Evolutionary conservation across 2,888 invertebrate species (phyloP).

Genomic region (Diarsia dahlii): DNA sequence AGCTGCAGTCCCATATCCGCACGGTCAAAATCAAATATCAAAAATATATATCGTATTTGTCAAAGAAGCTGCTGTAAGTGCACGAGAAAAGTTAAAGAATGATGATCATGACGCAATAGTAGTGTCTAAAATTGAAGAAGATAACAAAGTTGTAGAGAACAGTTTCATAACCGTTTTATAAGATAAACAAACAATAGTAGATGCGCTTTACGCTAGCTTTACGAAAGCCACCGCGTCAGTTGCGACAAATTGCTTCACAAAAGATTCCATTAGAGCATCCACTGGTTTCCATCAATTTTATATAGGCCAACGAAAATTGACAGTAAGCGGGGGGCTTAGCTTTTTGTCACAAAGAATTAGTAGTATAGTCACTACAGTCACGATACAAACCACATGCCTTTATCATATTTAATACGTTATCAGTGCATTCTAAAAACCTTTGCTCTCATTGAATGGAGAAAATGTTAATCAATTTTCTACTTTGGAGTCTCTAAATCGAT

Average conservation of each 20-base stretch:
- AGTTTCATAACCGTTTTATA: conserved; percentile 36
- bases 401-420: conserved; percentile 47
- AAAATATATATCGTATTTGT: neutral
- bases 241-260: conserved; percentile 50
- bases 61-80: neutral
- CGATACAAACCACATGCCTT: conserved; percentile 35
- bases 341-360: conserved; percentile 38
- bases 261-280: conserved; percentile 53
- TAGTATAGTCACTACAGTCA: conserved; percentile 24
- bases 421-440: conserved; percentile 19
- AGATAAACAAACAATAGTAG: conserved; percentile 55
- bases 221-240: conserved; percentile 43
- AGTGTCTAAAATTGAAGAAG: neutral
- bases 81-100: neutral
- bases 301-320: conserved; percentile 46
- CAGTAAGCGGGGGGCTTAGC: conserved; percentile 36
- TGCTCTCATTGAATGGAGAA: neutral
- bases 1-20: too few species aligned
- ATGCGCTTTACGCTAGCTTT: conserved; percentile 47
- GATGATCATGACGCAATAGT: neutral
- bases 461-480: conserved; percentile 29
- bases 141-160: conserved; percentile 7
- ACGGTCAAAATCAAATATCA: neutral
- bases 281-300: conserved; percentile 47
- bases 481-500: conserved; percentile 28